Percentiles rank a stretch among this genome's conserved stretches.
Evolutionary conservation across 1,140 invertebrate species (phyloP).

Genomic region (Melitaea cinxia): DNA sequence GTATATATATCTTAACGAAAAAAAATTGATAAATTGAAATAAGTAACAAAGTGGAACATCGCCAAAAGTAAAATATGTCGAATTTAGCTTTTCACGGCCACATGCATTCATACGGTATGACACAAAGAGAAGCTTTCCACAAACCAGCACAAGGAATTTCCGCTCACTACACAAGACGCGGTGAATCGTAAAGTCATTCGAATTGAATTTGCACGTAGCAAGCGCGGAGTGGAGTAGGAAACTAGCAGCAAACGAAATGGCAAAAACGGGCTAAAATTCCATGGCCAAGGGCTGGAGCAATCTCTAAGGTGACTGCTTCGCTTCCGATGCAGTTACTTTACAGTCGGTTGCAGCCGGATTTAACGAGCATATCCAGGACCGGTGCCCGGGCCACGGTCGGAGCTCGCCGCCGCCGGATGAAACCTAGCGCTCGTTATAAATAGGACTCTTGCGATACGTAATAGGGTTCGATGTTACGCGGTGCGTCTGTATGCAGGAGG

Average conservation of each 20-base stretch:
- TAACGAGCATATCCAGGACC: constrained; percentile 61
- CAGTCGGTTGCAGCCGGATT: constrained; percentile 55
- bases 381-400: constrained; percentile 50
- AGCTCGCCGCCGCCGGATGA: constrained; percentile 29
- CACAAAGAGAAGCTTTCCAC: constrained; percentile 55
- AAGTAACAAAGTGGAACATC: constrained; percentile 33
- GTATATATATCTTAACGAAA: not conserved
- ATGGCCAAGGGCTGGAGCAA: constrained; percentile 37
- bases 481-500: constrained; percentile 41
- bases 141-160: constrained; percentile 50
- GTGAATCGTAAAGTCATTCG: constrained; percentile 52
- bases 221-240: constrained; percentile 39
- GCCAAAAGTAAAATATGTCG: constrained; percentile 60
- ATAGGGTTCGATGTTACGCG: constrained; percentile 49
- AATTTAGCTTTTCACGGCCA: constrained; percentile 55
- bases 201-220: constrained; percentile 59
- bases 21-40: not conserved
- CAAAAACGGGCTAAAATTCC: constrained; percentile 50
- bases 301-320: constrained; percentile 56
- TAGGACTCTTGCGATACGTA: constrained; percentile 40
- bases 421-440: constrained; percentile 32
- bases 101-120: constrained; percentile 47
- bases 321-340: constrained; percentile 62
- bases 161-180: constrained; percentile 41
- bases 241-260: constrained; percentile 46